Evolutionary conservation across 2,113 vertebrate genomes (phyloP), one percentile per base, ranked within the genome.

Genomic region (Eurystomus gularis): DNA sequence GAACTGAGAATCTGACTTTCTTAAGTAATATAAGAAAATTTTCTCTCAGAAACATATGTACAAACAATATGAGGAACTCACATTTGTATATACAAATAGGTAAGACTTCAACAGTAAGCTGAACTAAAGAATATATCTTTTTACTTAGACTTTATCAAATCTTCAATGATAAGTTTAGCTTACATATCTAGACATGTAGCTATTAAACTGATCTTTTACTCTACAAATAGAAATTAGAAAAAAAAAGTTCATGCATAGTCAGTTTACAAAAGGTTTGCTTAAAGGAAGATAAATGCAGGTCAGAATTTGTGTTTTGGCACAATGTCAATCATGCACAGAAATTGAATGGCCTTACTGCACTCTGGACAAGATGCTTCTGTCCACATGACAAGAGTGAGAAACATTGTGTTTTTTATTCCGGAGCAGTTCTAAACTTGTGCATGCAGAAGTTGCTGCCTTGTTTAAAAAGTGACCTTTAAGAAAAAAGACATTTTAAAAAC

Each of bases 401-500:
- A 49, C 31, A 20, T 51, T 39, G 7, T 76, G 60, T 84, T 93
- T 66, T n/a, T n/a, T n/a, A 90, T 64, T 96, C 17, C 44, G 78
- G 73, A 82, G 66, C 18, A 70, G 14, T 87, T 55, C 81, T 83
- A 79, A 93, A 90, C 16, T 68, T 80, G 42, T 88, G 72, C 83
- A 87, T 94, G 79, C 26, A 96, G 58, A 65, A 94, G n/a, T 93
- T 91, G 66, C 26, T 91, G 77, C 86, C 39, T 86, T 86, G 57
- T 77, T 92, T 79, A 91, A 95, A 95, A 96, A 93, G 51, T 73
- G 28, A 83, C 21, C 24, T 96, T 95, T 95, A 93, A 88, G 65
- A 95, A 96, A 96, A 90, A 75, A 44, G 52, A 11, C 73, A 95
- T 97, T 79, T 11, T 92, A 97, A 96, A 89, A 10, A 5, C 52